Conservation (phyloP, 2,888 invertebrate genomes). For the Flexamia atlantica region DNA sequence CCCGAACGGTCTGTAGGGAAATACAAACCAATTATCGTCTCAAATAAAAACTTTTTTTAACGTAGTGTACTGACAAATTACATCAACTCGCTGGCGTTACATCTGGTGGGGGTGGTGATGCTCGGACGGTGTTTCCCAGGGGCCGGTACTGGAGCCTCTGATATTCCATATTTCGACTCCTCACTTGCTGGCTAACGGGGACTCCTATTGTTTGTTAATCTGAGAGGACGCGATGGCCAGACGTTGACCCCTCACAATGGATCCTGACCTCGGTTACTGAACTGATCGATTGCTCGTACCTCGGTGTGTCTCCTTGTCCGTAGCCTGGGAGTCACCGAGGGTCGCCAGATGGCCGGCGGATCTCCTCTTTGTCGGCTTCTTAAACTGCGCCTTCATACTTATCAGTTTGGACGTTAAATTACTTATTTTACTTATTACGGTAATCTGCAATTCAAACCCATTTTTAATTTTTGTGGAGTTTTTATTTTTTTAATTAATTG, state of each 20-base stretch:
- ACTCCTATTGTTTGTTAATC: conserved; percentile 53
- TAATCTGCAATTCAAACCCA: no score
- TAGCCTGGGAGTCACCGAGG: background rate
- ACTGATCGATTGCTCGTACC: conserved; percentile 20
- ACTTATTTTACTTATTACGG: no score
- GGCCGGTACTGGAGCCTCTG: conserved; percentile 4
- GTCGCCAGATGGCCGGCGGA: background rate
- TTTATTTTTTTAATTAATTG: no score
- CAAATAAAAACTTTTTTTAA: no score
- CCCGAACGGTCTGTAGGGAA: no score
- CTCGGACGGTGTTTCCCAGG: conserved; percentile 2
- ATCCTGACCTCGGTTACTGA: conserved; percentile 42
- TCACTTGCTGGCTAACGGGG: conserved; percentile 39
- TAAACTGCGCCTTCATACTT: no score
- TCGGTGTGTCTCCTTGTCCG: background rate
- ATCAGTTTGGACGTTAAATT: no score
- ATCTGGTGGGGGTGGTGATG: no score
- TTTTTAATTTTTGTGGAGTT: no score
- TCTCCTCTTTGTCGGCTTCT: background rate
- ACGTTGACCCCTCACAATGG: conserved; percentile 55
- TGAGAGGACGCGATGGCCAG: conserved; percentile 39
- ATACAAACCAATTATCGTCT: no score
- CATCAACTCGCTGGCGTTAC: no score
- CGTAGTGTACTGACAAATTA: no score
- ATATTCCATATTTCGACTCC: conserved; percentile 34